Conservation (phyloP, 2,888 invertebrate species). For the Athrips mouffetella region DNA sequence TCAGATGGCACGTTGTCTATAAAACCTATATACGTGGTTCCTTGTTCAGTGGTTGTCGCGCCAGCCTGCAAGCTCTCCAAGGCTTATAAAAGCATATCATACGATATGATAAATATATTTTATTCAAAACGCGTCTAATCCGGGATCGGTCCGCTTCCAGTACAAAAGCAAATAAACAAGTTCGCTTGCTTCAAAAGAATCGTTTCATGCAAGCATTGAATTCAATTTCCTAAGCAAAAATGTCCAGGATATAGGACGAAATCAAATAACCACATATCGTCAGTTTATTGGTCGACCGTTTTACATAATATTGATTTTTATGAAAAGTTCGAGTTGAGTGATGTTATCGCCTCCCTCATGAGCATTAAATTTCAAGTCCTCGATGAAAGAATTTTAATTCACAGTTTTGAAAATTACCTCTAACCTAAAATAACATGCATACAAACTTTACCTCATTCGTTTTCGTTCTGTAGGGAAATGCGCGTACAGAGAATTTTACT, state of each 20-base stretch:
- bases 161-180: slow-evolving; percentile 29
- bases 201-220: slow-evolving; percentile 40
- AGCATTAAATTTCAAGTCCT: not conserved
- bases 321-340: not conserved
- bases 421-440: too few species aligned
- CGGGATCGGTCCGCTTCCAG: slow-evolving; percentile 5
- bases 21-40: too few species aligned
- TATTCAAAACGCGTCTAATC: slow-evolving; percentile 1
- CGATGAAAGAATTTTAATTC: slow-evolving; percentile 15
- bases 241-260: slow-evolving; percentile 35
- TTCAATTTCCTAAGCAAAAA: slow-evolving; percentile 64
- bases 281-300: slow-evolving; percentile 41
- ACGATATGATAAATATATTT: not conserved
- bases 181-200: slow-evolving; percentile 26
- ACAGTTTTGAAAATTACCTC: too few species aligned
- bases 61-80: too few species aligned
- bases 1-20: too few species aligned
- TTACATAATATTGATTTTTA: slow-evolving; percentile 35
- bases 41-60: too few species aligned
- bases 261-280: slow-evolving; percentile 34
- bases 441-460: too few species aligned
- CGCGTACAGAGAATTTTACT: too few species aligned
- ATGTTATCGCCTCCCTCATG: not conserved
- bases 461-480: too few species aligned
- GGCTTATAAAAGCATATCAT: too few species aligned